Conservation (phyloP, 2,888 invertebrate species). For the Metalampra italica region DNA sequence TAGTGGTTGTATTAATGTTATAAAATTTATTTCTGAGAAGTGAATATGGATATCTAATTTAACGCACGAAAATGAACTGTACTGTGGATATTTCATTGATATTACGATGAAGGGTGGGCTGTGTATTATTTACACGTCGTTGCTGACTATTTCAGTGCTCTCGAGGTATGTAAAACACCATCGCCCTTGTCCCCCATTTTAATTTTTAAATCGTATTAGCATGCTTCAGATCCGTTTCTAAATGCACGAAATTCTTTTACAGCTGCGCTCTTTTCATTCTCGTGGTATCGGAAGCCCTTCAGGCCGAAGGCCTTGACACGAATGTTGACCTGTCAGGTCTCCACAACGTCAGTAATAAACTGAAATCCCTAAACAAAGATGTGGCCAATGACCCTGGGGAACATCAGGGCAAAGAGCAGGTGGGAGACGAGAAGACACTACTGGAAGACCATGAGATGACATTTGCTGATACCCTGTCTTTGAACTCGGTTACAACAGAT, state of each 20-base stretch:
- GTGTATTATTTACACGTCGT: conserved; percentile 78
- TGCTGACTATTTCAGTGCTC: conserved; percentile 78
- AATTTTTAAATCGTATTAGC: too few species aligned
- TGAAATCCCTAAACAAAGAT: conserved; percentile 17
- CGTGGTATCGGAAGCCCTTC: conserved; percentile 78
- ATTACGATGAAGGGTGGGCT: conserved; percentile 81
- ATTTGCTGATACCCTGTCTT: conserved; percentile 70
- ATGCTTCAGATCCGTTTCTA: not conserved
- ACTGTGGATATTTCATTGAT: conserved; percentile 67
- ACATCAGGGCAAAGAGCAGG: conserved; percentile 17
- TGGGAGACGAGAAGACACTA: conserved; percentile 12
- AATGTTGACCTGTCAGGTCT: conserved; percentile 63
- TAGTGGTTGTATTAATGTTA: not conserved
- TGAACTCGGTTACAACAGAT: conserved; percentile 77
- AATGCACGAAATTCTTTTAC: conserved; percentile 23
- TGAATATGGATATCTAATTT: conserved; percentile 53
- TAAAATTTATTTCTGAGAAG: conserved; percentile 25
- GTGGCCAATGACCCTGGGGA: not conserved
- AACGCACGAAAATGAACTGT: conserved; percentile 71
- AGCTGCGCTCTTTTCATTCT: conserved; percentile 80
- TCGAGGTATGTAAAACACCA: conserved; percentile 67
- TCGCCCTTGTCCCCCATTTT: too few species aligned
- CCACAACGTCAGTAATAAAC: conserved; percentile 63
- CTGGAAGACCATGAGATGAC: conserved; percentile 60
- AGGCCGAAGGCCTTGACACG: conserved; percentile 42